Evolutionary conservation across 2,888 invertebrate genomes (phyloP).

Genomic region (Clistopyga incitator): DNA sequence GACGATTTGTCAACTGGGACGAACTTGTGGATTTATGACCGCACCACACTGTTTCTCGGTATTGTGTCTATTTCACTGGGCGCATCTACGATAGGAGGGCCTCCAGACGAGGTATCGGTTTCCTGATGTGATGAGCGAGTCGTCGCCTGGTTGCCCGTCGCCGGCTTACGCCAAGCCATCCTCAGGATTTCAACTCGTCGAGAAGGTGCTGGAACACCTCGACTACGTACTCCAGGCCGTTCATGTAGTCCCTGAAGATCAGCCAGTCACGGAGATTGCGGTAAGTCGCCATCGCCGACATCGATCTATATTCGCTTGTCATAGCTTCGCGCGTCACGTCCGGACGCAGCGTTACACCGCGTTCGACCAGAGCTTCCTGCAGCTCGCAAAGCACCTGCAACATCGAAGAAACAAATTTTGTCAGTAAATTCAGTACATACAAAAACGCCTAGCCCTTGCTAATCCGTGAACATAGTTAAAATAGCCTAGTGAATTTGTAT

Average conservation of each 20-base stretch:
- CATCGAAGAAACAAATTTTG: constrained; percentile 19
- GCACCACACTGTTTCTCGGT: constrained; percentile 2
- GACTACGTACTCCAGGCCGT: constrained; percentile 86
- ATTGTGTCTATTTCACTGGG: constrained; percentile 20
- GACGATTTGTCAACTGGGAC: not conserved
- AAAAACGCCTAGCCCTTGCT: not conserved
- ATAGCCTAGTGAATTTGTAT: not conserved
- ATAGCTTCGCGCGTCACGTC: constrained; percentile 85
- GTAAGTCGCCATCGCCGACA: constrained; percentile 78
- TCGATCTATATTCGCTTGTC: constrained; percentile 80
- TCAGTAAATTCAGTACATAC: constrained; percentile 25
- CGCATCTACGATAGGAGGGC: constrained; percentile 69
- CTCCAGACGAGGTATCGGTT: constrained; percentile 69
- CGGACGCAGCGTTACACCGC: constrained; percentile 75
- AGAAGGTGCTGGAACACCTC: constrained; percentile 85
- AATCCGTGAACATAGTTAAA: not conserved
- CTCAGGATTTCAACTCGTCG: constrained; percentile 78
- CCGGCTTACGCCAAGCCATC: constrained; percentile 78
- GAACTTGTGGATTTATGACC: constrained; percentile 23
- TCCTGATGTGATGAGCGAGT: constrained; percentile 74
- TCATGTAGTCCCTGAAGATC: constrained; percentile 88
- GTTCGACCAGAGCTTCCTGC: constrained; percentile 86
- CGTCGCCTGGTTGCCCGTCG: constrained; percentile 76
- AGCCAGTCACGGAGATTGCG: constrained; percentile 87
- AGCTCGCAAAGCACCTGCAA: constrained; percentile 89